These are phyloP conservation scores for Halcyon malimbica DNA, from an alignment of 2,113 vertebrate genomes.

Conservation along the genomic window DNA sequence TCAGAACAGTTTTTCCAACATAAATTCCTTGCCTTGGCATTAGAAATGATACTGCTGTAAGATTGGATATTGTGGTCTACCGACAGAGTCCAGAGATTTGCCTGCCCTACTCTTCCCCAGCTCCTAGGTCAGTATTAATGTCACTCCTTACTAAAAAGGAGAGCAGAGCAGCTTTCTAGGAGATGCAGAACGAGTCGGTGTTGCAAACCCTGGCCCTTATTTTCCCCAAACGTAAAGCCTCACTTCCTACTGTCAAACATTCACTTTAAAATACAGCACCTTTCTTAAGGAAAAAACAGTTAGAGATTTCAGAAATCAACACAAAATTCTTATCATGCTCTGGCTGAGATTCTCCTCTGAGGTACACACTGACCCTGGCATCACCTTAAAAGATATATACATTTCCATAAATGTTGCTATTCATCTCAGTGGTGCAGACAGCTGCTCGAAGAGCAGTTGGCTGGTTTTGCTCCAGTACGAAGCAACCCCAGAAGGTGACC, in stretches of 20 bases:
- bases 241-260: not conserved
- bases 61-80: not conserved
- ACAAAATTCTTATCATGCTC: not conserved
- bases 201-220: not conserved
- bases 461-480: not conserved
- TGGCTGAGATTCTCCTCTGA: not conserved
- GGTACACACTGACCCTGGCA: constrained; percentile 10
- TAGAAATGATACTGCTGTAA: not conserved
- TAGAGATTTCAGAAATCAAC: constrained; percentile 23
- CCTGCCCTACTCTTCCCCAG: not conserved
- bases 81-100: not conserved
- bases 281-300: not conserved
- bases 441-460: not conserved
- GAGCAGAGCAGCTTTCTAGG: not conserved
- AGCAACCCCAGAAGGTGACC: not conserved
- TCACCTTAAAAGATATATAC: constrained; percentile 19
- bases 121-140: not conserved
- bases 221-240: not conserved
- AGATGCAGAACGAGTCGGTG: not conserved
- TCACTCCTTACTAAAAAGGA: not conserved
- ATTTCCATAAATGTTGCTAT: not conserved
- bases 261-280: not conserved
- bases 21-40: not conserved
- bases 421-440: not conserved
- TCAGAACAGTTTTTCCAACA: not conserved